phyloP scores from a whole-genome alignment of 2,888 invertebrate genomes.

The Heliconius sara region DNA sequence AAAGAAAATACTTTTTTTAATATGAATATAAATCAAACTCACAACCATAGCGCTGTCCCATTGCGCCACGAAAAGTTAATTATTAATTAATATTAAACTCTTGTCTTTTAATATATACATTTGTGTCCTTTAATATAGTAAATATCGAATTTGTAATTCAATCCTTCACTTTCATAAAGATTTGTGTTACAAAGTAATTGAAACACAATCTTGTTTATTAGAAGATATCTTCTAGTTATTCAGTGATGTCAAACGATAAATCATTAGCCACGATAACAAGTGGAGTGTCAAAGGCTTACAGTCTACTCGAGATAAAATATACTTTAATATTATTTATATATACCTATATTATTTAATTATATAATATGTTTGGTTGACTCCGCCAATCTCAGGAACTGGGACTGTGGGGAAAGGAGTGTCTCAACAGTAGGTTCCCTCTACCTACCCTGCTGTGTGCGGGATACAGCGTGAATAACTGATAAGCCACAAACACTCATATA shows the following conservation, averaged over 20 bases:
- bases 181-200: constrained; percentile 18
- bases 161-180: constrained; percentile 4
- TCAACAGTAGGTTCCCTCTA: too few relatives aligned
- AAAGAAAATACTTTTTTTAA: not conserved
- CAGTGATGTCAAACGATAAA: constrained; percentile 49
- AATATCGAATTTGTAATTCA: constrained; percentile 3
- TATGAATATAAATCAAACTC: not conserved
- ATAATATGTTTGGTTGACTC: too few relatives aligned
- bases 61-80: too few relatives aligned
- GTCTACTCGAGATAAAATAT: not conserved
- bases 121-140: not conserved
- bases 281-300: constrained; percentile 41
- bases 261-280: constrained; percentile 49
- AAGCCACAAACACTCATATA: too few relatives aligned
- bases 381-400: too few relatives aligned
- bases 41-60: not conserved
- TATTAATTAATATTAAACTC: not conserved
- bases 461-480: too few relatives aligned
- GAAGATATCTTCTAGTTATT: constrained; percentile 33
- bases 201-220: constrained; percentile 28
- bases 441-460: too few relatives aligned
- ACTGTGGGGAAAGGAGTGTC: too few relatives aligned
- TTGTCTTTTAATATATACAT: not conserved
- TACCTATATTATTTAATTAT: too few relatives aligned
- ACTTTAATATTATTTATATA: not conserved